Conservation (phyloP, 2,888 invertebrate genomes). For the Macaria notata region DNA sequence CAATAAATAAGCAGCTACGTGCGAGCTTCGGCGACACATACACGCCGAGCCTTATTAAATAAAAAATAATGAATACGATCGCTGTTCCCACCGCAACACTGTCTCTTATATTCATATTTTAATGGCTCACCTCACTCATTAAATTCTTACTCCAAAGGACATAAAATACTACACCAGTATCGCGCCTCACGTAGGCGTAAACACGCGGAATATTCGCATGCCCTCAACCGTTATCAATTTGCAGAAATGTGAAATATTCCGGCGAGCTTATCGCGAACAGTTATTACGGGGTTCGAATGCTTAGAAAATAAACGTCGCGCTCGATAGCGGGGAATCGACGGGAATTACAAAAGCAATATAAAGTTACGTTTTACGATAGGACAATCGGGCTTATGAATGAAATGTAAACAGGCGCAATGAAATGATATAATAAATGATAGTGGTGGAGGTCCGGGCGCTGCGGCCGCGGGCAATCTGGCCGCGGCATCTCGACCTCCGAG, state of each 20-base stretch:
- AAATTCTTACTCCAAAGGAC: conserved; percentile 40
- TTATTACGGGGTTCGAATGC: conserved; percentile 8
- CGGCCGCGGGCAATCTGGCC: conserved; percentile 57
- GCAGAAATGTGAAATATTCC: conserved; percentile 21
- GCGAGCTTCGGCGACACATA: conserved; percentile 79
- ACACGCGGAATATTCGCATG: conserved; percentile 23
- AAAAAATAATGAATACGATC: conserved; percentile 68
- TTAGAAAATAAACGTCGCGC: conserved; percentile 24
- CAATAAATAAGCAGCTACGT: conserved; percentile 81
- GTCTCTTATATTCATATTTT: conserved; percentile 69
- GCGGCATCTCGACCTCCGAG: conserved; percentile 66
- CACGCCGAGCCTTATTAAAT: conserved; percentile 74
- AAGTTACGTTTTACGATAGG: conserved; percentile 57
- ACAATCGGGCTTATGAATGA: conserved; percentile 72
- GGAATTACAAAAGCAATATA: conserved; percentile 47
- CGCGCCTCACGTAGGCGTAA: conserved; percentile 28
- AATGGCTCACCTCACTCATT: conserved; percentile 52
- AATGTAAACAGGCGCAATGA: conserved; percentile 78
- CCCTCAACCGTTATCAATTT: conserved; percentile 24
- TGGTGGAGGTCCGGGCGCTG: conserved; percentile 44
- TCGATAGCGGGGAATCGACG: conserved; percentile 23
- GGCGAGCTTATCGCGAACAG: conserved; percentile 12
- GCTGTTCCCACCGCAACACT: conserved; percentile 63
- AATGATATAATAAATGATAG: conserved; percentile 77
- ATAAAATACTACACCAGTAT: conserved; percentile 33